These are phyloP conservation scores for Stichopus horrens DNA, from an alignment of 53 echinoderm and acorn worm species.

Conservation along the genomic window DNA sequence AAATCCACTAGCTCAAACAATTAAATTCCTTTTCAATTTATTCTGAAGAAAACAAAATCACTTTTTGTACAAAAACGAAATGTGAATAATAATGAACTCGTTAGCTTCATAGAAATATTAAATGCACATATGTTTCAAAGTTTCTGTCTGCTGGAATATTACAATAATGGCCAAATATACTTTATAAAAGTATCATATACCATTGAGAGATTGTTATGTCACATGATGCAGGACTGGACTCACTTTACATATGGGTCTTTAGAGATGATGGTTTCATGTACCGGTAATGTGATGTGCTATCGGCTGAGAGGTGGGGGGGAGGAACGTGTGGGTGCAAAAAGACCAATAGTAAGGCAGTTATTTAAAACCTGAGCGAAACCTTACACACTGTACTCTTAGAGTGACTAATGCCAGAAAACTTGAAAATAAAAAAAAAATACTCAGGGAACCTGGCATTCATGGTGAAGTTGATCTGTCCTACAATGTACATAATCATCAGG, in stretches of 20 bases:
- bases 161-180: neutral
- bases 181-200: neutral
- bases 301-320: neutral
- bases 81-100: neutral
- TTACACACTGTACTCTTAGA: too few relatives aligned
- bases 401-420: too few relatives aligned
- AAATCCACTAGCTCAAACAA: too few relatives aligned
- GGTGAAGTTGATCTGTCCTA: too few relatives aligned
- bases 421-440: too few relatives aligned
- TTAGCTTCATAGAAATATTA: neutral
- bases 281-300: too few relatives aligned
- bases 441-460: too few relatives aligned
- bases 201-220: too few relatives aligned
- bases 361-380: neutral
- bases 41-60: conserved; percentile 8
- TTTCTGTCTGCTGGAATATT: neutral
- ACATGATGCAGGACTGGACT: too few relatives aligned
- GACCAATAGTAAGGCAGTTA: neutral
- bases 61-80: conserved; percentile 30
- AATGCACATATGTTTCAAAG: neutral
- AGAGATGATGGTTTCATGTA: too few relatives aligned
- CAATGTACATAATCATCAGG: too few relatives aligned
- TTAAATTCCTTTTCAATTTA: neutral
- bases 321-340: neutral
- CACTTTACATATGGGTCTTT: too few relatives aligned